Percentiles rank a stretch among this genome's conserved stretches.
Evolutionary conservation across 2,888 invertebrate genomes (phyloP).

Genomic region (Ennomos quercinarius): DNA sequence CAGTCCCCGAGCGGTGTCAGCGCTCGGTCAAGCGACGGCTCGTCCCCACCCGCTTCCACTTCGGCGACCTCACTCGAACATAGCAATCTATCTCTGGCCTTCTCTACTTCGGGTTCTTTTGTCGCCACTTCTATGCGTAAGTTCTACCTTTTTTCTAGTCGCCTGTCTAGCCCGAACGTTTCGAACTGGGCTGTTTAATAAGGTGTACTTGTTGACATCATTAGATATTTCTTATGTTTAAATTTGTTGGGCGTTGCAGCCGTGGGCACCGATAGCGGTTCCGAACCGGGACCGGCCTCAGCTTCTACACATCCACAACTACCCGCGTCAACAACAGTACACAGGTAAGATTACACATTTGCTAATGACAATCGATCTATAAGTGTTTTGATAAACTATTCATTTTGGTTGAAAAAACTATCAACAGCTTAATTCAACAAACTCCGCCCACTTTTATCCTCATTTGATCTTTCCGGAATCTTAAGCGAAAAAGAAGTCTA

Average conservation of each 20-base stretch:
- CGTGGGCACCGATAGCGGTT: slow-evolving; percentile 55
- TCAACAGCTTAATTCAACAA: no score
- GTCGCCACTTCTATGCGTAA: slow-evolving; percentile 70
- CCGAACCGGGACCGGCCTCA: slow-evolving; percentile 60
- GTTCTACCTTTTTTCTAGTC: slow-evolving; percentile 35
- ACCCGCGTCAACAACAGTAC: slow-evolving; percentile 58
- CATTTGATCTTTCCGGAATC: no score
- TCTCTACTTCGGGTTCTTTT: slow-evolving; percentile 78
- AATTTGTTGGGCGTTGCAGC: slow-evolving; percentile 35
- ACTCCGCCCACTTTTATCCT: no score
- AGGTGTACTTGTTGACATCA: no score
- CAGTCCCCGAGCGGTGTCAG: slow-evolving; percentile 78
- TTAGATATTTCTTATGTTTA: not conserved
- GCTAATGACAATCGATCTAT: no score
- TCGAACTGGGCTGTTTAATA: no score
- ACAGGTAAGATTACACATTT: slow-evolving; percentile 50
- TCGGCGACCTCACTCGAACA: slow-evolving; percentile 82
- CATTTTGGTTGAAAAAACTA: no score
- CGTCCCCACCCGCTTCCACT: slow-evolving; percentile 76
- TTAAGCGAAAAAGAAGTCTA: no score
- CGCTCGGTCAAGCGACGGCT: slow-evolving; percentile 72
- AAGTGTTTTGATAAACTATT: no score
- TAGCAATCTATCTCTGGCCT: slow-evolving; percentile 77
- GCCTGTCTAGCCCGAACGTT: no score
- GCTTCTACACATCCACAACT: slow-evolving; percentile 68